Evolutionary conservation across 1,140 invertebrate species (phyloP), one percentile per base, ranked within the genome.

Genomic region (Philopotamus ludificatus): DNA sequence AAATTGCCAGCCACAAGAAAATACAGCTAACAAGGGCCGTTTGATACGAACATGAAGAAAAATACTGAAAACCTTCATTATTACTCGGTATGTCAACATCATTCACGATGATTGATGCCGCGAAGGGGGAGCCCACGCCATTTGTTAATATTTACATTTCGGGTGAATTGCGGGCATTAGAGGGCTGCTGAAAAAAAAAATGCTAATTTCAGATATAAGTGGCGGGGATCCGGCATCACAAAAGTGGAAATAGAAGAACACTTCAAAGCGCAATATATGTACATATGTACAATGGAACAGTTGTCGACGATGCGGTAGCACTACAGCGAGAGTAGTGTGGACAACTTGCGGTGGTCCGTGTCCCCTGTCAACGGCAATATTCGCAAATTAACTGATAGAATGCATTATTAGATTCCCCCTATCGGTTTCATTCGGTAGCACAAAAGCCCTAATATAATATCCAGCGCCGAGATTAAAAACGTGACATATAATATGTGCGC

Each of bases 91-190:
- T 47, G 58, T 49, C 58, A 60, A 60, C 42, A 60, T 60, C 23
- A 41, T 20, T 34, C 54, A 41, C 42, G 58, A 60, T 60, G 58
- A 60, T 60, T 60, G 58, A 60, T 60, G 58, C 45, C 20, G 42
- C 28, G 34, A 28, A 23, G 58, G 58, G 54, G 54, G 54, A 28
- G 39, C 58, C 42, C 58, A 47, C 41, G 58, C 49, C 58, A 60
- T 60, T 60, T 60, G 58, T 60, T 60, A 60, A 60, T 60, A 60
- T 60, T 60, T 60, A 60, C 58, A 60, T 49, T 60, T n/a, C n/a
- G 54, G 54, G 26, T 57, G 34, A 28, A 57, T 57, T 57, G 54
- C 54, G 39, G 16, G 10, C 54, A 3, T 28, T 9, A 21, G 26
- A 42, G n/a, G 10, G 2, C 21, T 39, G 45, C 25, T 34, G 26